Evolutionary conservation across 1,140 invertebrate species (phyloP), one percentile per base, ranked within the genome.

Genomic region (Globodera ellingtonae): DNA sequence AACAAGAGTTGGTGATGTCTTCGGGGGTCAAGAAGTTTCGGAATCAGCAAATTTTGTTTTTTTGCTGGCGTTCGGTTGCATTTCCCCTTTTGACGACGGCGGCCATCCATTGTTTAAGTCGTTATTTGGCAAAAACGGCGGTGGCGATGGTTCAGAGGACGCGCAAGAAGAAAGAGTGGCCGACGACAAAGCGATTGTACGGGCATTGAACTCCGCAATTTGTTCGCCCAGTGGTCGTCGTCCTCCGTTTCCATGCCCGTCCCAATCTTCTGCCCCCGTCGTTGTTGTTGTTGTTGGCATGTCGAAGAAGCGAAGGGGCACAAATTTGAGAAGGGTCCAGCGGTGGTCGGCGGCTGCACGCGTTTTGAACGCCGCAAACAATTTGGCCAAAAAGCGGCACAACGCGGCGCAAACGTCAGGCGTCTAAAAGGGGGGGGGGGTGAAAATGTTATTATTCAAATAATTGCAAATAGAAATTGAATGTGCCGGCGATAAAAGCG

Each of bases 351-450:
- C 10, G 56, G 10, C 10, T 15, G 18, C 18, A 15, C 15, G 56
- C 10, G 56, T 6, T 59, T 59, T 59, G 56, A 15, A 59, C 10
- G 18, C 56, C 5, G 13, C 3, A 15, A 10, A 59, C 10, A 59
- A 15, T 10, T 18, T 70, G 67, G 67, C 67, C 67, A 70, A 70
- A 70, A 59, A 59, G 56, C 15, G 56, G 56, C 13, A 59, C 56
- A 59, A 59, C 18, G 56, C 13, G 56, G 18, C 56, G 15, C 10
- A 59, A 59, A 59, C 50, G 10, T 13, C 3, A 6, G 10, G 10
- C 10, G 56, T 10, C 56, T 59, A 13, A 59, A 59, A 59, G 1
- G 10, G 3, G 56, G 18, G 56, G 56, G 15, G 15, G 56, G 18
- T 0, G 48, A 3, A 10, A 52, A 35, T 35, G 3, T 35, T 2